Base-by-base conservation (phyloP, 2,888 invertebrate genomes). In the Pristionchus entomophagus region DNA sequence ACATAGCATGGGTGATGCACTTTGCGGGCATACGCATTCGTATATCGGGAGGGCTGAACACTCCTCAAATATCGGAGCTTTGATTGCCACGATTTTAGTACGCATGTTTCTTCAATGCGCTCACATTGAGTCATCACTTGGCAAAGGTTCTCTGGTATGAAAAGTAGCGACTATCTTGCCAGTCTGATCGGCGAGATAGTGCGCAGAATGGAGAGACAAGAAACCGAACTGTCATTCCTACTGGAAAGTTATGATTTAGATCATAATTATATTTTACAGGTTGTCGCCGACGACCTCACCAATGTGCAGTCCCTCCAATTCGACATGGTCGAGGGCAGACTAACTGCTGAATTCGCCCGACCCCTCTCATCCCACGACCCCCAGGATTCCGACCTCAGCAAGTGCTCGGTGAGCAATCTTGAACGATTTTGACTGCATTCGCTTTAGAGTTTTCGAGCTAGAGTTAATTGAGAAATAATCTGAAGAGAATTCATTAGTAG, bases 251-350 rank as follows among this genome's bases (percentile, higher is more conserved):
- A 26, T 17, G 26, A 73, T 41, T n/a, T 6, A 45, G 45, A 45
- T 45, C 6, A 45, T 45, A 45, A 45, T 45, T 14, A 45, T 45
- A 14, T 14, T 49, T 19, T 51, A 73, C 88, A 90, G 84, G 81
- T 89, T 0, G 85, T 84, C 32, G 87, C 89, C 19, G 90, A 89
- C 26, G 88, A 87, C 78, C 87, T 78, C 29, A 90, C 90, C n/a
- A 89, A 90, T 86, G 90, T 90, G 35, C 90, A 90, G 59, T 88
- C 90, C 10, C 86, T 90, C 17, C 86, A 88, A 12, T 90, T 90
- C 82, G 89, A 78, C 38, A 73, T 85, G 73, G 78, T 88, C 59
- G 77, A 88, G 29, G 86, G 88, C 41, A 83, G 84, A 35, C 86
- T 90, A 53, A 89, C 88, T 0, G 89, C 90, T 5, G 89, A 90